Conservation (phyloP, 2,113 vertebrate genomes). For the Thunnus maccoyii region DNA sequence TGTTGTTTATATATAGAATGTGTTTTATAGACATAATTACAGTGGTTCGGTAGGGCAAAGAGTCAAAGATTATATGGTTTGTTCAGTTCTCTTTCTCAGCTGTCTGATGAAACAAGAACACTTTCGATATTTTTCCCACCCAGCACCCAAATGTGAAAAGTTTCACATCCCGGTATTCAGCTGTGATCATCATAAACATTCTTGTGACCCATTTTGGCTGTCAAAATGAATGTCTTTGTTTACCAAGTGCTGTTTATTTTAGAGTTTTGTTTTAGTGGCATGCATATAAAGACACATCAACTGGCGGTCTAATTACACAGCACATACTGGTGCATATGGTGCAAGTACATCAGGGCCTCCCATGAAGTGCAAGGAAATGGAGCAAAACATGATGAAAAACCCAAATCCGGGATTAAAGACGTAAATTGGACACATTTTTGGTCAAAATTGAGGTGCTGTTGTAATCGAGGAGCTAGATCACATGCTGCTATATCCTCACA, state of each 20-base stretch:
- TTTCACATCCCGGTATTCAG: neutral
- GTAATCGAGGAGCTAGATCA: neutral
- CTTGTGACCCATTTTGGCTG: neutral
- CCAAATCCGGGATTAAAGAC: neutral
- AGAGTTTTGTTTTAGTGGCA: neutral
- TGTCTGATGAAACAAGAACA: constrained; percentile 3
- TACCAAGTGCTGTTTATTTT: neutral
- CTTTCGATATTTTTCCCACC: neutral
- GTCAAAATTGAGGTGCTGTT: neutral
- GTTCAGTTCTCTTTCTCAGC: constrained; percentile 44
- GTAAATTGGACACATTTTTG: neutral
- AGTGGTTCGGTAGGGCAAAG: constrained; percentile 45
- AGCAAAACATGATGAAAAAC: neutral
- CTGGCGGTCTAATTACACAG: constrained; percentile 4
- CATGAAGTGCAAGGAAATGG: neutral
- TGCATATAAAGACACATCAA: neutral
- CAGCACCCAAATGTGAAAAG: constrained; percentile 1
- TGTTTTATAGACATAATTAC: constrained; percentile 77
- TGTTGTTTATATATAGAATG: constrained; percentile 81
- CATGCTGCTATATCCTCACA: neutral
- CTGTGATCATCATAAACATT: neutral
- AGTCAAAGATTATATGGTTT: constrained; percentile 67
- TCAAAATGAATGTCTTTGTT: neutral
- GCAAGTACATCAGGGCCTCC: neutral
- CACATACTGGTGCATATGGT: neutral